Evolutionary conservation across 2,797 vertebrate genomes (phyloP).

Genomic region (Rousettus madagascariensis): DNA sequence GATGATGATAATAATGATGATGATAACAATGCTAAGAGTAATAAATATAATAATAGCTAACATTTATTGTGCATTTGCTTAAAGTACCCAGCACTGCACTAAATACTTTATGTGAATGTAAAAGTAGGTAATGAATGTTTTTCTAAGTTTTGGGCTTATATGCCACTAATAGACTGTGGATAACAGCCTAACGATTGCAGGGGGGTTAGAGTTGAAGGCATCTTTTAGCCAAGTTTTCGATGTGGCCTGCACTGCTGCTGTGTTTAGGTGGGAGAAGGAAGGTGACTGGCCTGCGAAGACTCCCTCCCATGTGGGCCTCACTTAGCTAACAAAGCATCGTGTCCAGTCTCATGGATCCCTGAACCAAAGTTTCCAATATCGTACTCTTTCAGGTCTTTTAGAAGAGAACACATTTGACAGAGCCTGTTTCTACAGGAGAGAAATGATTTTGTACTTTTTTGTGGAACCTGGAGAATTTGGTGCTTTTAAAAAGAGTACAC

Average conservation of each 20-base stretch:
- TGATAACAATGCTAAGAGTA: background rate
- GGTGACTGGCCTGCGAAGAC: fast-evolving
- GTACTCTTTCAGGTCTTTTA: background rate
- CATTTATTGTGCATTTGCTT: background rate
- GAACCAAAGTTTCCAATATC: background rate
- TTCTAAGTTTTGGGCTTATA: background rate
- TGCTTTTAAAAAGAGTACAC: background rate
- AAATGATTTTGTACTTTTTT: background rate
- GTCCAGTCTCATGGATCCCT: background rate
- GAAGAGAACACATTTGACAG: background rate
- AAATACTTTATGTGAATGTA: slow-evolving; percentile 16
- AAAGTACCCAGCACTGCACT: background rate
- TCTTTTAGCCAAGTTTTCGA: background rate
- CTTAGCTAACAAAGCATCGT: background rate
- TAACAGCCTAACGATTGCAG: background rate
- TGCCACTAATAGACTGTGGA: background rate
- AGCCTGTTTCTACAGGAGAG: background rate
- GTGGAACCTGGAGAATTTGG: background rate
- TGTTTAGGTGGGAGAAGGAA: background rate
- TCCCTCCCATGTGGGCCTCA: fast-evolving
- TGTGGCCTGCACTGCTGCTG: background rate
- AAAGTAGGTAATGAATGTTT: background rate
- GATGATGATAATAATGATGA: background rate
- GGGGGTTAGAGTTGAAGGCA: background rate
- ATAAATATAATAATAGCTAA: background rate